Percentiles rank a stretch among this genome's conserved stretches.
These are phyloP conservation scores for Anastatus disparis DNA, from an alignment of 1,140 invertebrate species.

Conservation along the genomic window DNA sequence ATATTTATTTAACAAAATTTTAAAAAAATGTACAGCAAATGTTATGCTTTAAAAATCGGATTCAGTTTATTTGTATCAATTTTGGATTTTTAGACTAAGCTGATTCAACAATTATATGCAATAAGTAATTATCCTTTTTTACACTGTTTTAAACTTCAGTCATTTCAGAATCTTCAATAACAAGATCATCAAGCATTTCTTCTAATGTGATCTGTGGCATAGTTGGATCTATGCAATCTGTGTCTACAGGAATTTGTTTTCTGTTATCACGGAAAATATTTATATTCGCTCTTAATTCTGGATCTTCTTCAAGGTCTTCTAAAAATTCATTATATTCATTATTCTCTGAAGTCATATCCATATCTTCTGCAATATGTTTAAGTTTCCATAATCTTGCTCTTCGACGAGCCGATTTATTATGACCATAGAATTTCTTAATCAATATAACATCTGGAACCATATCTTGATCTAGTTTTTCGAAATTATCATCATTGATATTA, in stretches of 20 bases:
- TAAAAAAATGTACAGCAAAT: too few species aligned
- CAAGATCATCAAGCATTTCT: conserved; percentile 97
- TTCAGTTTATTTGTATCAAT: too few species aligned
- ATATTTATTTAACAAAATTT: too few species aligned
- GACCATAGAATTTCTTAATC: conserved; percentile 90
- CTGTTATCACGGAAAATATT: conserved; percentile 90
- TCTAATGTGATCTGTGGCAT: conserved; percentile 89
- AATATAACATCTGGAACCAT: conserved; percentile 89
- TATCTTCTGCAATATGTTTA: conserved; percentile 80
- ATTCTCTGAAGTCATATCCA: conserved; percentile 75
- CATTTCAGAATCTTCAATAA: conserved; percentile 82
- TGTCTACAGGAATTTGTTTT: conserved; percentile 75
- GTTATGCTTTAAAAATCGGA: too few species aligned
- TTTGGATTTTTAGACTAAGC: too few species aligned
- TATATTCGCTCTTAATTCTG: conserved; percentile 85
- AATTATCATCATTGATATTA: conserved; percentile 90
- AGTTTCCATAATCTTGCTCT: conserved; percentile 92
- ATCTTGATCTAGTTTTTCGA: conserved; percentile 83
- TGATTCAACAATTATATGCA: too few species aligned
- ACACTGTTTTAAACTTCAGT: conserved; percentile 63
- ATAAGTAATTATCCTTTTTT: too few species aligned
- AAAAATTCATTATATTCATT: conserved; percentile 95
- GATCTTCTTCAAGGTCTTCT: conserved; percentile 97
- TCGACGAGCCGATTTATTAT: conserved; percentile 75
- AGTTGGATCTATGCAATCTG: conserved; percentile 73